Conservation (phyloP, 2,888 invertebrate genomes). For the Andrena camellia region DNA sequence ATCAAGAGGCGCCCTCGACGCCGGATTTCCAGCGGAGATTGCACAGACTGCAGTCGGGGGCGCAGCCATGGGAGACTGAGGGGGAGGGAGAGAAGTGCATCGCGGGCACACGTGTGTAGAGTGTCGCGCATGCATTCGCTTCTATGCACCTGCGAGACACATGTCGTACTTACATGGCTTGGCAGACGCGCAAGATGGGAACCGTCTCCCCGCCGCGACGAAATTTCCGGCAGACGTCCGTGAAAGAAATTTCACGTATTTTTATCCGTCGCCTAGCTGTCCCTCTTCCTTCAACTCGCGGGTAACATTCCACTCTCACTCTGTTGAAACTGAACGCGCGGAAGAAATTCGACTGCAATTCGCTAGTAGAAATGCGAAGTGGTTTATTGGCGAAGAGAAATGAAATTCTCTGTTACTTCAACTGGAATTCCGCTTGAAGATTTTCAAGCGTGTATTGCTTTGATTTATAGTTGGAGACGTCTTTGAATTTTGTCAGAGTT, state of each 20-base stretch:
- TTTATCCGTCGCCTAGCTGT: conserved; percentile 3
- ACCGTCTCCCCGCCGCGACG: conserved; percentile 10
- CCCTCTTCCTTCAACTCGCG: not conserved
- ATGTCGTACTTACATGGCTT: conserved; percentile 47
- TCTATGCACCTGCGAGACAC: conserved; percentile 63
- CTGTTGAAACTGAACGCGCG: not conserved
- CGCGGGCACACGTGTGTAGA: conserved; percentile 31
- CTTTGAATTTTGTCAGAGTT: too few relatives aligned
- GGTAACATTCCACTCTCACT: not conserved
- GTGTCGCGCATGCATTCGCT: conserved; percentile 25
- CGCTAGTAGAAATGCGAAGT: not conserved
- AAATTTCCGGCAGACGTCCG: conserved; percentile 34
- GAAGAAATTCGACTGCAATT: not conserved
- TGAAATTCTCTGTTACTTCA: too few relatives aligned
- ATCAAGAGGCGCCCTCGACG: conserved; percentile 51
- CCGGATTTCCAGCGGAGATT: conserved; percentile 53
- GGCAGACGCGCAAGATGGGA: conserved; percentile 37
- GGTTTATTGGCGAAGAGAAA: too few relatives aligned
- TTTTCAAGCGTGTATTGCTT: too few relatives aligned
- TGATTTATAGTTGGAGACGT: too few relatives aligned
- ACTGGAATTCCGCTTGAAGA: too few relatives aligned
- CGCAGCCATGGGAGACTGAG: conserved; percentile 1
- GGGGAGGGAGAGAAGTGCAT: conserved; percentile 16
- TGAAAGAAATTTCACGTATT: conserved; percentile 36
- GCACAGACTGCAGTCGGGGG: conserved; percentile 35